A percentile compares a stretch with the other conserved stretches of the same genome.
phyloP scores from a whole-genome alignment of 2,888 invertebrate species.

The Ectemnius continuus region DNA sequence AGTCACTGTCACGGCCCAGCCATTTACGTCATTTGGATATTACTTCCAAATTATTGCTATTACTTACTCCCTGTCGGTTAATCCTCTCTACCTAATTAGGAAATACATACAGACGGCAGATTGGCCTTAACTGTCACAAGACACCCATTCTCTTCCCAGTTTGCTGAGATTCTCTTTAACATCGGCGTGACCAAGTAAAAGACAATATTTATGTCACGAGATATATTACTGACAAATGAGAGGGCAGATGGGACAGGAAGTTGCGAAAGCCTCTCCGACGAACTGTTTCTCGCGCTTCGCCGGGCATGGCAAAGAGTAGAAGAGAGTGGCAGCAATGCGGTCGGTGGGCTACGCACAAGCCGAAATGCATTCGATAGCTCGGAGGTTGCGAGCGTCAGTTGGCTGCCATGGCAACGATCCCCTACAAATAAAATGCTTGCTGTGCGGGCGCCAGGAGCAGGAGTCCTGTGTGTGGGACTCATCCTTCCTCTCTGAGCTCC shows the following conservation, averaged over 20 bases:
- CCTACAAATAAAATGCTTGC: constrained; percentile 66
- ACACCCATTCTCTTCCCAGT: too few relatives aligned
- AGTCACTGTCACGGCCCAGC: too few relatives aligned
- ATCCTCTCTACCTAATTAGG: too few relatives aligned
- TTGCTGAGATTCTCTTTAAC: not conserved
- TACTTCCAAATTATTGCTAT: too few relatives aligned
- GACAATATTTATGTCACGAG: not conserved
- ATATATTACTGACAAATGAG: not conserved
- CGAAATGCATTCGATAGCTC: constrained; percentile 62
- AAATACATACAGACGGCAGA: too few relatives aligned
- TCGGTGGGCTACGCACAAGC: constrained; percentile 23
- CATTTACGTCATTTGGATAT: too few relatives aligned
- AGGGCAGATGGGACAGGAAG: constrained; percentile 8
- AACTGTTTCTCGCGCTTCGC: constrained; percentile 41
- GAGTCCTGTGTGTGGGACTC: not conserved
- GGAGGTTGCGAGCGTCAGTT: constrained; percentile 38
- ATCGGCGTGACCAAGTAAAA: not conserved
- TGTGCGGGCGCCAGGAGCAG: not conserved
- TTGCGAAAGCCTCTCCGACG: constrained; percentile 32
- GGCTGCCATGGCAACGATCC: constrained; percentile 65
- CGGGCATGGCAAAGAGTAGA: not conserved
- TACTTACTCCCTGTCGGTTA: too few relatives aligned
- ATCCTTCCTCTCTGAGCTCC: not conserved
- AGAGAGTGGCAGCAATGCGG: not conserved
- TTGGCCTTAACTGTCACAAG: too few relatives aligned